These are phyloP conservation scores for Heliconius erato DNA, from an alignment of 2,888 invertebrate genomes.

Conservation along the genomic window DNA sequence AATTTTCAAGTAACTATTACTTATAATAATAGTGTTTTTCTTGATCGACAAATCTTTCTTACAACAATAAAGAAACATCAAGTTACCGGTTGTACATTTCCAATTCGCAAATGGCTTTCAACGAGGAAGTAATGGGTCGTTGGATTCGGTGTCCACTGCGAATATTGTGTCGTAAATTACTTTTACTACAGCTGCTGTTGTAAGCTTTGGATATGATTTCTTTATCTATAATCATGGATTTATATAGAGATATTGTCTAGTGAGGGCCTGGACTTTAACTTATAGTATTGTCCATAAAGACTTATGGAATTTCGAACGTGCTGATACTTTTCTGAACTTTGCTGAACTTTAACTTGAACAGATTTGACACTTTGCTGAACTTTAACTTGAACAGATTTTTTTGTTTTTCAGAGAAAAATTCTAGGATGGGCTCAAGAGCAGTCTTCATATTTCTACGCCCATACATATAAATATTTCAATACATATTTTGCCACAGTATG, in stretches of 20 bases:
- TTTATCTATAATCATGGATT: not conserved
- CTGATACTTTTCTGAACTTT: no score
- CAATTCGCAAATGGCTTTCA: slow-evolving; percentile 62
- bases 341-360: no score
- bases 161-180: slow-evolving; percentile 3
- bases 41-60: slow-evolving; percentile 4
- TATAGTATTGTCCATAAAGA: no score
- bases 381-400: not conserved
- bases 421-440: no score
- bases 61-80: slow-evolving; percentile 5
- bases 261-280: no score
- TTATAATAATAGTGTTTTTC: not conserved
- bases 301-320: no score
- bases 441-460: no score
- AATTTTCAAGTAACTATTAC: no score
- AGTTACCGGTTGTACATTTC: slow-evolving; percentile 50
- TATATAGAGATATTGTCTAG: no score
- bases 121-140: slow-evolving; percentile 68
- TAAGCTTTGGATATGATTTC: not conserved
- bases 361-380: no score
- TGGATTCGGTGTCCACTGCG: slow-evolving; percentile 61
- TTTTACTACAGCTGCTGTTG: not conserved
- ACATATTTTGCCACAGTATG: not conserved
- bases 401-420: no score
- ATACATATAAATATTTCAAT: not conserved